These are phyloP conservation scores for Falco biarmicus DNA, from an alignment of 2,797 vertebrate species.

Conservation along the genomic window DNA sequence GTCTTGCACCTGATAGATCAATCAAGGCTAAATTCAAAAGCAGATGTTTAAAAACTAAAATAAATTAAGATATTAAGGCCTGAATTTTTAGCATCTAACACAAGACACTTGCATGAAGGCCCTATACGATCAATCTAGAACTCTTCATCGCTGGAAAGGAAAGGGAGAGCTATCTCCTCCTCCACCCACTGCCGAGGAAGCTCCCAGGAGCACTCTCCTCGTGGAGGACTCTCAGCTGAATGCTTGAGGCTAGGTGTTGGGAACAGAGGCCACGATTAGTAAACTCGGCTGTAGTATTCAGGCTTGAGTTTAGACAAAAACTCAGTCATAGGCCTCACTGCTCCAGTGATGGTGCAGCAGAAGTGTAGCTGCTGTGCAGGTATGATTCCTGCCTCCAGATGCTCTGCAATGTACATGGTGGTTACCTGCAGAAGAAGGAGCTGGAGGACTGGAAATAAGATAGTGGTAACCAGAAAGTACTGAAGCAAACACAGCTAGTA, in stretches of 20 bases:
- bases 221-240: not conserved
- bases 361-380: not conserved
- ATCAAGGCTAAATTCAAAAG: not conserved
- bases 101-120: not conserved
- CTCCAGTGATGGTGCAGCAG: not conserved
- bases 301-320: not conserved
- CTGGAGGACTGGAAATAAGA: not conserved
- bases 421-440: not conserved
- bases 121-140: not conserved
- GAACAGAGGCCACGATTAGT: not conserved
- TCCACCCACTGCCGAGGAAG: accelerated
- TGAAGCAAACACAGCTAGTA: not conserved
- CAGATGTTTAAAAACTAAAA: not conserved
- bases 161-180: not conserved
- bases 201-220: not conserved
- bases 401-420: not conserved
- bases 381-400: not conserved
- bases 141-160: not conserved
- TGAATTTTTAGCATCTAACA: not conserved
- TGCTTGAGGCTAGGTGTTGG: not conserved
- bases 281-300: not conserved
- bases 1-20: not conserved
- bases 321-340: not conserved
- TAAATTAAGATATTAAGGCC: not conserved
- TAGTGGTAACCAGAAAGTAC: not conserved